Conservation (phyloP, 1,140 invertebrate species). For the Tetraneura akinire region DNA sequence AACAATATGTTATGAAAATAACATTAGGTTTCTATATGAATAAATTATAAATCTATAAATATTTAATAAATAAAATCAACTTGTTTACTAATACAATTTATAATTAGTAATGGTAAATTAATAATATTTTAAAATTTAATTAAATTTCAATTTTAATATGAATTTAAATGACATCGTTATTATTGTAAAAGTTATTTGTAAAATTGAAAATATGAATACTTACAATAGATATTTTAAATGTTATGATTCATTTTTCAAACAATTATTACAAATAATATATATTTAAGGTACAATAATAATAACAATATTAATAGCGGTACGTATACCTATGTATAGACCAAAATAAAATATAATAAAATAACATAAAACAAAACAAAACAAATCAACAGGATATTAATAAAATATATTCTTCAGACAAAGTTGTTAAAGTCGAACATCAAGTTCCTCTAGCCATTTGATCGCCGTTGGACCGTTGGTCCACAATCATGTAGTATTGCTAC, state of each 20-base stretch:
- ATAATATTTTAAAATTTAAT: neutral
- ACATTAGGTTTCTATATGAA: neutral
- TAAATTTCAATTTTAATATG: neutral
- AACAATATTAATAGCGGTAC: no score
- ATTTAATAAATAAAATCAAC: neutral
- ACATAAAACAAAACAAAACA: no score
- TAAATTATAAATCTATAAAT: neutral
- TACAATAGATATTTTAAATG: slow-evolving; percentile 21
- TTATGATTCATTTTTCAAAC: neutral
- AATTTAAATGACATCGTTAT: slow-evolving; percentile 25
- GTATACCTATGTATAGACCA: no score
- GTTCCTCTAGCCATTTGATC: no score
- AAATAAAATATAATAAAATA: no score
- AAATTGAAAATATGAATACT: slow-evolving; percentile 7
- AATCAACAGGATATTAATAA: no score
- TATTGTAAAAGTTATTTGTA: neutral
- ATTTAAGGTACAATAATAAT: no score
- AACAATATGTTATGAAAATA: no score
- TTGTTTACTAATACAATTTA: neutral
- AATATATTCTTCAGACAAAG: no score
- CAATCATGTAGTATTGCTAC: no score
- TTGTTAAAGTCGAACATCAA: no score
- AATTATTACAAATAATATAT: neutral
- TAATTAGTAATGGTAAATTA: neutral
- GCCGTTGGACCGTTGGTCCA: no score